Percentiles rank a stretch among this genome's conserved stretches.
These are phyloP conservation scores for Ploceus nigricollis DNA, from an alignment of 2,113 vertebrate species.

Conservation along the genomic window DNA sequence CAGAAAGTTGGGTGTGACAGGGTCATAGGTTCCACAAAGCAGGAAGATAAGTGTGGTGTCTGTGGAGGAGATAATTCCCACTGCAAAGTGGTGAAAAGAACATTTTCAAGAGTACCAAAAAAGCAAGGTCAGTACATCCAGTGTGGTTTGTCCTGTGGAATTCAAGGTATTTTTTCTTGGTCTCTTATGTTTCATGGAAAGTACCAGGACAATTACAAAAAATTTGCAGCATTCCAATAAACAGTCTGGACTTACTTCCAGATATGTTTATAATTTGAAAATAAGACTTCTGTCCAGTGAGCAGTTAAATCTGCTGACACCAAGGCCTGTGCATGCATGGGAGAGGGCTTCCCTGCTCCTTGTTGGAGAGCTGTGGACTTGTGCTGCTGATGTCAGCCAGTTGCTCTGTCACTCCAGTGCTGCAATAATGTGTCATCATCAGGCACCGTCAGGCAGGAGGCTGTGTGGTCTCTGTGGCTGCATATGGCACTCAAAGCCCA, in stretches of 20 bases:
- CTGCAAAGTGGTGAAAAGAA: constrained; percentile 92
- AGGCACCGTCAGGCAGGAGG: background rate
- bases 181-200: background rate
- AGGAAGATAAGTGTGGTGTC: constrained; percentile 95
- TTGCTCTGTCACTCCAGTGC: background rate
- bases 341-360: background rate
- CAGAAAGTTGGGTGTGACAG: constrained; percentile 97
- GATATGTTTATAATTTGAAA: background rate
- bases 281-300: background rate
- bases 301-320: background rate
- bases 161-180: background rate
- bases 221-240: background rate
- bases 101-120: constrained; percentile 84
- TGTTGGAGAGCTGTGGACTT: background rate
- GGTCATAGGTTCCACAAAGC: constrained; percentile 88
- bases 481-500: background rate
- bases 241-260: background rate
- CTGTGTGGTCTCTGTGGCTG: background rate
- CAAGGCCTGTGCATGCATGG: background rate
- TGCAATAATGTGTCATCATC: background rate
- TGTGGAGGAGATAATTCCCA: constrained; percentile 92
- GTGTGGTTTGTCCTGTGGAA: background rate
- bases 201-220: background rate
- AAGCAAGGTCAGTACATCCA: constrained; percentile 79
- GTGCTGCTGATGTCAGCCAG: background rate